phyloP scores from a whole-genome alignment of 2,888 invertebrate genomes.

The Gisinianus flammeolus region DNA sequence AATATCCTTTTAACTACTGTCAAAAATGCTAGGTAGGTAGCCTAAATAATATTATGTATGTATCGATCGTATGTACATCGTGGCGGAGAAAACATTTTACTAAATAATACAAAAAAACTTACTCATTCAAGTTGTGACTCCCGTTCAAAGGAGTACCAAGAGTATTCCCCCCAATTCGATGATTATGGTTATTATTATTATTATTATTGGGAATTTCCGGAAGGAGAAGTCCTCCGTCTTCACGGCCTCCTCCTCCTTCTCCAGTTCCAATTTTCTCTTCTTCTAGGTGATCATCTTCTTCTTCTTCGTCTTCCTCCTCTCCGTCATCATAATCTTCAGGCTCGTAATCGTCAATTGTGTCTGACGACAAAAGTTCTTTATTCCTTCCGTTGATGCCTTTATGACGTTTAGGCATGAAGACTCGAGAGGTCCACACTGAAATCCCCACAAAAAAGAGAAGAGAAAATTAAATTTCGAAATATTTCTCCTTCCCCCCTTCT shows the following conservation, averaged over 20 bases:
- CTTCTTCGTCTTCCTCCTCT: conserved; percentile 37
- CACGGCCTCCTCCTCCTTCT: not conserved
- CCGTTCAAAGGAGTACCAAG: not conserved
- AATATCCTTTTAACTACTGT: no score
- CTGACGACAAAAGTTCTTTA: conserved; percentile 32
- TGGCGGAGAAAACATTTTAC: no score
- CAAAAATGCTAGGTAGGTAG: no score
- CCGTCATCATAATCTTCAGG: conserved; percentile 53
- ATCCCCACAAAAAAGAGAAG: conserved; percentile 1
- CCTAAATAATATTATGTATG: no score
- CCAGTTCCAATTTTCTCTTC: conserved; percentile 6
- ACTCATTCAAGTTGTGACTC: not conserved
- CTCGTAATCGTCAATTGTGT: conserved; percentile 54
- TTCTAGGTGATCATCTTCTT: no score
- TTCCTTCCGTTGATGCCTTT: conserved; percentile 26
- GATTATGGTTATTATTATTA: conserved; percentile 8
- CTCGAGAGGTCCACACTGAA: conserved; percentile 24
- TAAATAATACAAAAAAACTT: not conserved
- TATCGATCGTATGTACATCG: no score
- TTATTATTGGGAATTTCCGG: not conserved
- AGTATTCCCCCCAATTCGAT: not conserved
- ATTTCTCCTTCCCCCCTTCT: not conserved
- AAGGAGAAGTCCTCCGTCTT: no score
- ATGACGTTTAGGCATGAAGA: conserved; percentile 26
- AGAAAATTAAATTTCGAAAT: conserved; percentile 12